phyloP scores from a whole-genome alignment of 2,888 invertebrate genomes.

The Cantharis flavilabris region DNA sequence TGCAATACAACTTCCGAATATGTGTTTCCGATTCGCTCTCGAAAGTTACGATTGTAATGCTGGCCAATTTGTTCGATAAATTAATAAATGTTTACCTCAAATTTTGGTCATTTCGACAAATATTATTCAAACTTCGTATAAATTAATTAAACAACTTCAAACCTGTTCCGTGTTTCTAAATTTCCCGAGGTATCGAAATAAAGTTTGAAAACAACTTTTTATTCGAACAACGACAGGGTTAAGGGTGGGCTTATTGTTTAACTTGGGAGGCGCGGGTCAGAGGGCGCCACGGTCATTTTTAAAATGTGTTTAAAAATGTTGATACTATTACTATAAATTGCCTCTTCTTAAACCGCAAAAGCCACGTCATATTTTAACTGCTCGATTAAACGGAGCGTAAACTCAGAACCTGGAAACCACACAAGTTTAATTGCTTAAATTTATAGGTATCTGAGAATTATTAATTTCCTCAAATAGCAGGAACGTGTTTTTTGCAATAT shows the following conservation, averaged over 20 bases:
- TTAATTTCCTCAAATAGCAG: neutral
- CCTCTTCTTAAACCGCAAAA: neutral
- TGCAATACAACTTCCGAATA: slow-evolving; percentile 1
- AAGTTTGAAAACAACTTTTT: neutral
- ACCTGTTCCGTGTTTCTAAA: neutral
- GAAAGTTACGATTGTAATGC: neutral
- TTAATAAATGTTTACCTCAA: neutral
- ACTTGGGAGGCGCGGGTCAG: neutral
- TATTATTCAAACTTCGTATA: neutral
- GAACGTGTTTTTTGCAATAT: neutral
- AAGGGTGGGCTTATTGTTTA: neutral
- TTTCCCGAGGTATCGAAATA: neutral
- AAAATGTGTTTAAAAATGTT: neutral
- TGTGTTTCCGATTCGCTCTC: neutral
- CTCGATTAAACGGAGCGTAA: neutral
- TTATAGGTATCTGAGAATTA: neutral
- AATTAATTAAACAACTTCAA: neutral
- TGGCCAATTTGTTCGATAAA: neutral
- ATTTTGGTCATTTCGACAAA: neutral
- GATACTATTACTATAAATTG: neutral
- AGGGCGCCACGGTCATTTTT: neutral
- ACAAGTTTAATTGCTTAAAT: neutral
- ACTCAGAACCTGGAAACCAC: neutral
- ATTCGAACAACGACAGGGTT: neutral
- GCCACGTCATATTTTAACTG: neutral